Percentiles rank a stretch among this genome's conserved stretches.
Conservation (phyloP, 2,797 vertebrate genomes). For the Erethizon dorsatum region DNA sequence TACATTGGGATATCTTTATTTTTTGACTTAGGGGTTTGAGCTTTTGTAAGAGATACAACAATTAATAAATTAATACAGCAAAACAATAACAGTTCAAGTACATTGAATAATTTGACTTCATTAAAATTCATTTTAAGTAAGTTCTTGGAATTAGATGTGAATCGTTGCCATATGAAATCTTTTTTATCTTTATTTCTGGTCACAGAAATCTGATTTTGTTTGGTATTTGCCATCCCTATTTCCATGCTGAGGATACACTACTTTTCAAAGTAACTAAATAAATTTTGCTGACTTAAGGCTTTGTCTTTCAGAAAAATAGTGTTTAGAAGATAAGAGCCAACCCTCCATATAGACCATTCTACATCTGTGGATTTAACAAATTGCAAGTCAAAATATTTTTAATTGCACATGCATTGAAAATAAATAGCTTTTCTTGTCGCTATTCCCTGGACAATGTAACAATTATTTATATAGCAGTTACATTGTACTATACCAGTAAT, state of each 20-base stretch:
- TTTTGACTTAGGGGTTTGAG: background rate
- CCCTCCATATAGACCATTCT: rapidly evolving
- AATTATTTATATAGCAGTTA: background rate
- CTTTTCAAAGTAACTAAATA: background rate
- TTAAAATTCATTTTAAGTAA: slow-evolving; percentile 5
- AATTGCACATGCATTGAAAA: background rate
- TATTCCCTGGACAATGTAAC: background rate
- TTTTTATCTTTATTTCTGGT: background rate
- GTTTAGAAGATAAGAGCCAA: background rate
- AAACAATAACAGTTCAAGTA: background rate
- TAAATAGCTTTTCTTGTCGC: background rate
- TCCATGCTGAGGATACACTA: background rate
- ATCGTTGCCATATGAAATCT: background rate
- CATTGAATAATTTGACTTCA: background rate
- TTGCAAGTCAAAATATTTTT: background rate
- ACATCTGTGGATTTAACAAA: background rate
- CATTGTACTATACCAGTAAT: background rate
- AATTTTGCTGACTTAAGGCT: background rate
- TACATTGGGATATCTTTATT: background rate
- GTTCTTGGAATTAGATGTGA: background rate
- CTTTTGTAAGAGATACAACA: background rate
- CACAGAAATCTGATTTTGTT: background rate
- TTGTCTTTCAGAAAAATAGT: background rate
- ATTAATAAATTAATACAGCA: slow-evolving; percentile 1
- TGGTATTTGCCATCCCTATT: background rate